These are phyloP conservation scores for Rhizomys pruinosus DNA, from an alignment of 2,113 vertebrate genomes.

Conservation along the genomic window DNA sequence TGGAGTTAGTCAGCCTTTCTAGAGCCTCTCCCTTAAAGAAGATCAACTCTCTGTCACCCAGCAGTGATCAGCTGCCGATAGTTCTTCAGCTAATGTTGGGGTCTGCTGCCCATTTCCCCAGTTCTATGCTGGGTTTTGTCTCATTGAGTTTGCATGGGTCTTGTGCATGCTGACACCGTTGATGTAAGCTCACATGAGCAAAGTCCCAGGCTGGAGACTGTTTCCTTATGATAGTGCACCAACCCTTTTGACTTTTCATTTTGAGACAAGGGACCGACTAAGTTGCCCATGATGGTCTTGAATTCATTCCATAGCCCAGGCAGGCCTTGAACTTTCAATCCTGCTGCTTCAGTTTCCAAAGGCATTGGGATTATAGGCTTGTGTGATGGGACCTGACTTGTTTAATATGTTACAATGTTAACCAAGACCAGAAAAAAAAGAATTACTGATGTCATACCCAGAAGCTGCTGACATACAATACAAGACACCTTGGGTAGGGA, in stretches of 20 bases:
- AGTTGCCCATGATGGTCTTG: neutral
- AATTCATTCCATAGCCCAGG: neutral
- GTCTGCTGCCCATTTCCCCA: too few relatives aligned
- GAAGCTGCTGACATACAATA: neutral
- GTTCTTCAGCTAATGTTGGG: too few relatives aligned
- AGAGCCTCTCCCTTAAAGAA: too few relatives aligned
- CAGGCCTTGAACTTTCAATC: neutral
- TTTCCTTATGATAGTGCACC: too few relatives aligned
- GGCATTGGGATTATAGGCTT: neutral
- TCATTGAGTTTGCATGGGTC: too few relatives aligned
- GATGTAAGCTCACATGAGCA: too few relatives aligned
- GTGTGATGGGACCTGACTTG: neutral
- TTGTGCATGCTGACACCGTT: too few relatives aligned
- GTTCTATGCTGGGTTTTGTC: too few relatives aligned
- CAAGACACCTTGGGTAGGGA: neutral
- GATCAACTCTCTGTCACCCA: too few relatives aligned
- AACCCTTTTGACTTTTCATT: neutral
- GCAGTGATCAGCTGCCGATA: too few relatives aligned
- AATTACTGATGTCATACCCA: neutral
- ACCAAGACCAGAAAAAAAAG: neutral
- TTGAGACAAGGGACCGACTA: neutral
- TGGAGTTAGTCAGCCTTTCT: too few relatives aligned
- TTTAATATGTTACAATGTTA: neutral
- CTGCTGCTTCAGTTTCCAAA: neutral
- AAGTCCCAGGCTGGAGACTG: too few relatives aligned